Base-by-base conservation (phyloP, 2,888 invertebrate species). In the Callimorpha dominula region DNA sequence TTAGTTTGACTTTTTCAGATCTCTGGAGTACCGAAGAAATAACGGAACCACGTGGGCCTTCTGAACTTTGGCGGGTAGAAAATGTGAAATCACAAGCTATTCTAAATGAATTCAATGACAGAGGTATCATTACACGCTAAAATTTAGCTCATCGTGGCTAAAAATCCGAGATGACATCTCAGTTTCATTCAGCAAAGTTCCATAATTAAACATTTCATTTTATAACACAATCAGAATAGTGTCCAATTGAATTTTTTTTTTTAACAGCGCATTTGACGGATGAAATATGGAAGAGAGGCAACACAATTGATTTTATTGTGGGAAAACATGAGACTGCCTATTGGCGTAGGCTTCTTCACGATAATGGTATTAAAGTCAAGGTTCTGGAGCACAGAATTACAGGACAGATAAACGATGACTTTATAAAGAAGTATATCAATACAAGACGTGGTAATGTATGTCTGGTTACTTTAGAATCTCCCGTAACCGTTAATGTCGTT, bases 31-130 rank as follows among this genome's bases (percentile, higher is more conserved):
- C 15, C 15, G 68, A 60, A 31, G 54, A 43, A 20, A 46, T 68
- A 60, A 60, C 46, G 6, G 68, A 68, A 31, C 20, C 46, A 15
- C 31, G 31, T 4, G 31, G n/a, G 11, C 46, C 49, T 46, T 20
- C 57, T 15, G 68, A 68, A 68, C 68, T 68, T 11, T 68, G 68
- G 68, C 42, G 68, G 1, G 68, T 49, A 12, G 31, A 60, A 43
- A 68, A 68, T 49, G 68, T 68, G 3, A 49, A 14, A 57, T 60
- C 68, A 60, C 17, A 31, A 17, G 68, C 15, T 0, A 15, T 68
- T 15, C 46, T 68, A 7, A 20, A 46, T 46, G 68, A 68, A 49
- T 60, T 68, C 9, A 15, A 49, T 1, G 68, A 68, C 46, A 68
- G 68, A 60, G 68, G 68, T 68, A 60, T 2, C 12, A 57, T 57